These are phyloP conservation scores for Nomada fabriciana DNA, from an alignment of 2,888 invertebrate species.

Conservation along the genomic window DNA sequence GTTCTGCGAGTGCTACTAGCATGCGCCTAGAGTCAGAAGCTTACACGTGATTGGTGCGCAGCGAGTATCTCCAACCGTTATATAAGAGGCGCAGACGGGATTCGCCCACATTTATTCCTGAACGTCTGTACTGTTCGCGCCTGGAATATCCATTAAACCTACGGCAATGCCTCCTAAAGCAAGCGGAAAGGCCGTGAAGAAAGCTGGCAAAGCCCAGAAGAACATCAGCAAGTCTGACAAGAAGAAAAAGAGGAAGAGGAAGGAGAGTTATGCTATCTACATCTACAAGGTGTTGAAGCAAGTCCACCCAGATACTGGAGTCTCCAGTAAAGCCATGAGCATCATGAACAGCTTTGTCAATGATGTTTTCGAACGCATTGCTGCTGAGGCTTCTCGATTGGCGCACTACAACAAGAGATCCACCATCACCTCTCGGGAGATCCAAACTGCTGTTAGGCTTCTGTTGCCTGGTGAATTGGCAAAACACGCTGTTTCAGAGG, in stretches of 20 bases:
- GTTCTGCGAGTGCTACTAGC: background rate
- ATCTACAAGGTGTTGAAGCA: constrained; percentile 83
- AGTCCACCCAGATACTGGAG: too few species aligned
- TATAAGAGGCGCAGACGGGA: background rate
- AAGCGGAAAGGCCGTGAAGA: constrained; percentile 77
- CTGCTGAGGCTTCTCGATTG: too few species aligned
- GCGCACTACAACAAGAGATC: too few species aligned
- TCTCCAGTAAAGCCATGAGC: too few species aligned
- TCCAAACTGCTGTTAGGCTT: too few species aligned
- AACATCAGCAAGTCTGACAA: constrained; percentile 86
- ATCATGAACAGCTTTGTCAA: too few species aligned
- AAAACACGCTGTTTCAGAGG: too few species aligned
- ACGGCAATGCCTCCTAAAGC: constrained; percentile 78
- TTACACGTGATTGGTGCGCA: constrained; percentile 10
- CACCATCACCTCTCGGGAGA: too few species aligned
- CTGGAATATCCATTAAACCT: background rate
- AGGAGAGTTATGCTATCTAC: constrained; percentile 84
- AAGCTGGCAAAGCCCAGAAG: too few species aligned
- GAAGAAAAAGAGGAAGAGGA: constrained; percentile 86
- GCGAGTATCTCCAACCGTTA: background rate
- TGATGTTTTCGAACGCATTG: too few species aligned
- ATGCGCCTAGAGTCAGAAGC: background rate
- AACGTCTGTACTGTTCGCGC: background rate
- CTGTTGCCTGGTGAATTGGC: too few species aligned
- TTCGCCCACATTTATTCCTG: background rate